Percentiles rank a stretch among this genome's conserved stretches.
Conservation (phyloP, 2,797 vertebrate genomes). For the Alauda arvensis region DNA sequence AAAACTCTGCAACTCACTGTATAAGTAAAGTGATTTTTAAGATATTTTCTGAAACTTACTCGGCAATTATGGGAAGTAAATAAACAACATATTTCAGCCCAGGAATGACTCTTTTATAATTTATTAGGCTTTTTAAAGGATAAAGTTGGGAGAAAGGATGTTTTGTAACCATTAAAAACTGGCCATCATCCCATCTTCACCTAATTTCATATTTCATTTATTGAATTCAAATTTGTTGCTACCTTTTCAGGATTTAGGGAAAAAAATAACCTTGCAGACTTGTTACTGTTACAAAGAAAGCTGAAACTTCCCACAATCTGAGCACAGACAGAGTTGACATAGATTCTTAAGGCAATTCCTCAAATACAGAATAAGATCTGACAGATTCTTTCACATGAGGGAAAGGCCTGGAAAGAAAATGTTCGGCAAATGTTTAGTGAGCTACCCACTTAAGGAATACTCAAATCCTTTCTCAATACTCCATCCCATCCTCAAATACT, state of each 20-base stretch:
- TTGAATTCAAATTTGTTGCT: neutral
- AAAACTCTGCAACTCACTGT: neutral
- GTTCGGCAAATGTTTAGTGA: constrained; percentile 36
- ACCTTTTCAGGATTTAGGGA: constrained; percentile 17
- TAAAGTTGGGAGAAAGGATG: neutral
- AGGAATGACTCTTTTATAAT: neutral
- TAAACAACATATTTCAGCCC: neutral
- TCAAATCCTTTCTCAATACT: neutral
- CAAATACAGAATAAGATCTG: constrained; percentile 50
- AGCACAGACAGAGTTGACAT: constrained; percentile 35
- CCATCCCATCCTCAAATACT: too few species aligned
- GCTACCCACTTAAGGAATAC: constrained; percentile 24
- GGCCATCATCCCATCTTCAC: neutral
- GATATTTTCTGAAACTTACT: neutral
- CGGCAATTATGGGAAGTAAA: neutral
- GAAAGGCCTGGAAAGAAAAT: constrained; percentile 45
- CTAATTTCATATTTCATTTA: neutral
- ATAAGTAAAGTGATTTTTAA: neutral
- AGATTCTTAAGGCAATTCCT: constrained; percentile 51
- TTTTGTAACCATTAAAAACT: neutral
- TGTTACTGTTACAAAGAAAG: constrained; percentile 37
- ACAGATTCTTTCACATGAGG: constrained; percentile 43
- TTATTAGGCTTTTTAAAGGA: neutral
- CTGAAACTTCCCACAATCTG: constrained; percentile 1
- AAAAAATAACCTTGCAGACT: constrained; percentile 32